These are phyloP conservation scores for Homarus gammarus DNA, from an alignment of 2,888 invertebrate species.

Conservation along the genomic window DNA sequence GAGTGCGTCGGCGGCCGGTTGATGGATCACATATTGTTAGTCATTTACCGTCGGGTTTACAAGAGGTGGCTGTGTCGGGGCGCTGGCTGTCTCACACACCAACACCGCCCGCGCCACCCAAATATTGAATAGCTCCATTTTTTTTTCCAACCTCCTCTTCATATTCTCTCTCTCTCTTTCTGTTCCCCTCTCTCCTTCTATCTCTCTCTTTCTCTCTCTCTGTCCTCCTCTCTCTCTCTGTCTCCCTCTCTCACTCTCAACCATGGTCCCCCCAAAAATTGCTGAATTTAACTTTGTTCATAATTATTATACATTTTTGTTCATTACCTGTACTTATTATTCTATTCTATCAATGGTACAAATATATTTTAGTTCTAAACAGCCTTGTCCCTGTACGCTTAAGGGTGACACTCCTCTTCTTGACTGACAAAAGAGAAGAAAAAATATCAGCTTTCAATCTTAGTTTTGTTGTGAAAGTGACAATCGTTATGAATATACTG, in stretches of 20 bases:
- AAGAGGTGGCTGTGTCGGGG: constrained; percentile 43
- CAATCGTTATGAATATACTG: no score
- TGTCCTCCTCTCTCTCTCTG: constrained; percentile 1
- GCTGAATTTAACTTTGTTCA: no score
- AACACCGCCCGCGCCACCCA: neutral
- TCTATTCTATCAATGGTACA: no score
- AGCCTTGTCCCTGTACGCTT: neutral
- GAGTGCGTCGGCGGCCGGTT: constrained; percentile 56
- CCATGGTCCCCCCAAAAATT: no score
- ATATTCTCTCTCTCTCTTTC: neutral
- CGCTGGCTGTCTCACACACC: constrained; percentile 23
- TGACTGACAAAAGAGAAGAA: no score
- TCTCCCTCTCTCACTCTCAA: neutral
- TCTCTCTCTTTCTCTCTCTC: constrained; percentile 8
- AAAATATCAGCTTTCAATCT: no score
- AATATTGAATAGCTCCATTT: neutral
- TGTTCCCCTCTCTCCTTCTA: neutral
- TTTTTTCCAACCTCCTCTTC: no score
- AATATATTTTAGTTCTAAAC: no score
- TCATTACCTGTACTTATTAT: no score
- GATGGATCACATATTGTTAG: constrained; percentile 71
- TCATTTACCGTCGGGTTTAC: constrained; percentile 70
- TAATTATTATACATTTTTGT: no score
- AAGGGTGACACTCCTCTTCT: no score
- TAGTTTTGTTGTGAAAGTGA: no score